These are phyloP conservation scores for Limanda limanda DNA, from an alignment of 2,113 vertebrate genomes.

Conservation along the genomic window DNA sequence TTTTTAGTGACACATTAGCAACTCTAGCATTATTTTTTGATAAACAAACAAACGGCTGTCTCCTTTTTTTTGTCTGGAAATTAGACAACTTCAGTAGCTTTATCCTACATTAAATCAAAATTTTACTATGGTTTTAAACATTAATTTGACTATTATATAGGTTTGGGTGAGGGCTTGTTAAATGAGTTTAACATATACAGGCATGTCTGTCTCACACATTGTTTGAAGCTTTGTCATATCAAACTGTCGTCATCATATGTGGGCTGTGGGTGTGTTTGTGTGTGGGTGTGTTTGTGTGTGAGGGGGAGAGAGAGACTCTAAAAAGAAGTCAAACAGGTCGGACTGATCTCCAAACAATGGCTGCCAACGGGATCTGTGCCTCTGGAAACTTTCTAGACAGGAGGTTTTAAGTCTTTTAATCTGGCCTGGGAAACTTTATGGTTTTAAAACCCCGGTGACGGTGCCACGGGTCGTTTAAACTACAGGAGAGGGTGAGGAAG, in stretches of 20 bases:
- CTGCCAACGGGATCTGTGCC: not conserved
- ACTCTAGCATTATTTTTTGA: too few relatives aligned
- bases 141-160: too few relatives aligned
- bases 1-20: too few relatives aligned
- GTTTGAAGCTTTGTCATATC: not conserved
- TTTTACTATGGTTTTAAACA: too few relatives aligned
- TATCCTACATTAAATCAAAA: too few relatives aligned
- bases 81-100: too few relatives aligned
- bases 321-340: slow-evolving; percentile 62
- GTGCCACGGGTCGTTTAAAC: not conserved
- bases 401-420: not conserved
- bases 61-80: too few relatives aligned
- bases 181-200: not conserved
- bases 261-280: not conserved
- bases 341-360: not conserved
- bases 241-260: not conserved
- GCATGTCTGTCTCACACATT: not conserved
- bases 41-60: too few relatives aligned
- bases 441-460: not conserved
- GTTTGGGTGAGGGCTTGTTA: too few relatives aligned
- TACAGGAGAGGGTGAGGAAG: not conserved
- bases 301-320: not conserved
- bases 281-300: not conserved
- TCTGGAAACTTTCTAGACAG: not conserved
- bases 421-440: not conserved